These are phyloP conservation scores for Hirtodrosophila alboralis DNA, from an alignment of 2,888 invertebrate species.

Conservation along the genomic window DNA sequence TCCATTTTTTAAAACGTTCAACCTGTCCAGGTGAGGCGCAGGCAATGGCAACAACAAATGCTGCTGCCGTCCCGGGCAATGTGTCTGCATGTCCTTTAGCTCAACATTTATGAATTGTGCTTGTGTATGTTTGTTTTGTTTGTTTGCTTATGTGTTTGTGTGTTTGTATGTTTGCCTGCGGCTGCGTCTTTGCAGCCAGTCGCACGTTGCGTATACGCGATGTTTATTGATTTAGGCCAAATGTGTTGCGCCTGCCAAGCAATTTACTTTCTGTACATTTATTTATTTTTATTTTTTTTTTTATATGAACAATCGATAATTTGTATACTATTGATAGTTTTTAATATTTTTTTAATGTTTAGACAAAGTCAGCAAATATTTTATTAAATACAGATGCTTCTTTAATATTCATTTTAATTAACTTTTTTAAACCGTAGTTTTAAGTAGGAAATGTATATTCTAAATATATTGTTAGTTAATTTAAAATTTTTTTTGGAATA, in stretches of 20 bases:
- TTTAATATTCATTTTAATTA: too few relatives aligned
- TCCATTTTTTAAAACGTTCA: conserved; percentile 58
- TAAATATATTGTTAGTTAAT: too few relatives aligned
- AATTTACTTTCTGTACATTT: too few relatives aligned
- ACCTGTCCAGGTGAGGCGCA: conserved; percentile 48
- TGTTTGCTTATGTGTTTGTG: conserved; percentile 24
- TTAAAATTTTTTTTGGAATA: too few relatives aligned
- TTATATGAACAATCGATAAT: not conserved
- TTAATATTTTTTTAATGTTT: too few relatives aligned
- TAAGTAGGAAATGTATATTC: too few relatives aligned
- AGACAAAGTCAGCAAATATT: too few relatives aligned
- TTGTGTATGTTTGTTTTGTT: conserved; percentile 21
- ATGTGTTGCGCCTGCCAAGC: conserved; percentile 16
- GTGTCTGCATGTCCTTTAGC: conserved; percentile 41
- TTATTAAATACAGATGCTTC: too few relatives aligned
- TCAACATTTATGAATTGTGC: conserved; percentile 66
- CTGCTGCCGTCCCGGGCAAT: conserved; percentile 28
- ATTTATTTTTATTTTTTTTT: conserved; percentile 4
- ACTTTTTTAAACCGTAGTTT: too few relatives aligned
- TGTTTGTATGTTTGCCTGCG: too few relatives aligned
- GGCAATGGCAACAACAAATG: conserved; percentile 8
- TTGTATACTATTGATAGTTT: too few relatives aligned
- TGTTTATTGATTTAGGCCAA: conserved; percentile 66
- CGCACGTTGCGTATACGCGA: conserved; percentile 65
- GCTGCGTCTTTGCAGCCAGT: conserved; percentile 53